Conservation (phyloP, 1,140 invertebrate species). For the Drosophila teissieri region DNA sequence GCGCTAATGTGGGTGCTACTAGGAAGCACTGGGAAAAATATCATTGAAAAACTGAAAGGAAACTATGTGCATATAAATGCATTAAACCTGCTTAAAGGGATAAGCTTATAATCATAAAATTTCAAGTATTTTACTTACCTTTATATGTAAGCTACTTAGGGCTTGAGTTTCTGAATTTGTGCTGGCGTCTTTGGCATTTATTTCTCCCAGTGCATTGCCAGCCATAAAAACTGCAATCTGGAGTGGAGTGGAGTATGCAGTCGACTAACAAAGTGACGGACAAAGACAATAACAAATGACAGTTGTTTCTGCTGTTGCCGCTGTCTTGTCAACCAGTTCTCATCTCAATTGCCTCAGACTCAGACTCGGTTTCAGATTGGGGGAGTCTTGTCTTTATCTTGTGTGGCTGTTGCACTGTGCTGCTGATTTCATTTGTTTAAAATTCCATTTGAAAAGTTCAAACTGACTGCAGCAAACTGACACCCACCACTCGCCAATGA, state of each 20-base stretch:
- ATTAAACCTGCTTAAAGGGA: too few species aligned
- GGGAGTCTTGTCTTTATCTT: conserved; percentile 28
- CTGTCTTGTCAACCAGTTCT: conserved; percentile 47
- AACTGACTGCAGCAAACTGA: conserved; percentile 29
- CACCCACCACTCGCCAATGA: conserved; percentile 35
- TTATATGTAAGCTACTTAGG: too few species aligned
- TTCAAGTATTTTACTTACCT: not conserved
- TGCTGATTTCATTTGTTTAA: conserved; percentile 50
- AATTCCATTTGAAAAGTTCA: conserved; percentile 33
- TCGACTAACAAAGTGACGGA: conserved; percentile 32
- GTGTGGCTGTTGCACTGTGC: conserved; percentile 10
- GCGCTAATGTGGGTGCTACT: conserved; percentile 37
- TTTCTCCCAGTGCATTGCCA: conserved; percentile 21
- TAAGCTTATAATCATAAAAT: too few species aligned
- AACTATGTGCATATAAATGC: not conserved
- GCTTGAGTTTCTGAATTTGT: too few species aligned
- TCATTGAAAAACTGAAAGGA: too few species aligned
- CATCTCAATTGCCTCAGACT: conserved; percentile 47
- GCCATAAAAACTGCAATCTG: conserved; percentile 10
- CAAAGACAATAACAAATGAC: conserved; percentile 71
- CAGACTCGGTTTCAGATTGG: conserved; percentile 6
- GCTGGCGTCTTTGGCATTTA: fast-evolving
- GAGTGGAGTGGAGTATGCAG: conserved; percentile 29
- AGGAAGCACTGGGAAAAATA: not conserved
- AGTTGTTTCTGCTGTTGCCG: conserved; percentile 39